Conservation (phyloP, 1,140 invertebrate genomes). For the Microplitis mediator region DNA sequence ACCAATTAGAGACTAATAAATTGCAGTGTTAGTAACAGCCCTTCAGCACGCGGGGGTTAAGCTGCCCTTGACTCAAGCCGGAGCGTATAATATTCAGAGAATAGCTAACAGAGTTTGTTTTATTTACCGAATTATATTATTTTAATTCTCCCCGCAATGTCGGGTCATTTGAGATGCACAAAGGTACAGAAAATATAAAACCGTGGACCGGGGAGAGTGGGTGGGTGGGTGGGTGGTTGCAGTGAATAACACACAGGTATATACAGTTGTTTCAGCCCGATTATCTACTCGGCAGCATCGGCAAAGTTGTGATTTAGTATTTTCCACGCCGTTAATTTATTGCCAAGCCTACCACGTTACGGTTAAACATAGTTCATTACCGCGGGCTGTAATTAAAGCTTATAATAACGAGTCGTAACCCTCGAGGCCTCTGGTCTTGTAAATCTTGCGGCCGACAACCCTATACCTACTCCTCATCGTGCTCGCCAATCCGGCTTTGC, state of each 20-base stretch:
- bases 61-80: background rate
- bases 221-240: slow-evolving; percentile 11
- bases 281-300: slow-evolving; percentile 60
- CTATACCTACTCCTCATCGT: slow-evolving; percentile 29
- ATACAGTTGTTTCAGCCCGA: slow-evolving; percentile 54
- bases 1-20: slow-evolving; percentile 56
- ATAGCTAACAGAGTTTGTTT: no score
- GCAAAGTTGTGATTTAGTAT: slow-evolving; percentile 61
- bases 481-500: slow-evolving; percentile 16
- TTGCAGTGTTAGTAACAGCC: slow-evolving; percentile 41
- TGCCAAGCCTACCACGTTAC: slow-evolving; percentile 60
- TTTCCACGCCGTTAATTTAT: slow-evolving; percentile 61
- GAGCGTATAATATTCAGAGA: no score
- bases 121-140: no score
- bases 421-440: slow-evolving; percentile 56
- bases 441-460: slow-evolving; percentile 55
- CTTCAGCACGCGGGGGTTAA: slow-evolving; percentile 20
- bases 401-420: slow-evolving; percentile 60
- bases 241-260: slow-evolving; percentile 26
- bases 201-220: background rate
- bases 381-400: slow-evolving; percentile 60
- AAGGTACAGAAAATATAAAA: background rate
- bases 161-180: background rate
- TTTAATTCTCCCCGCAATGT: no score
- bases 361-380: slow-evolving; percentile 62